Evolutionary conservation across 1,140 invertebrate genomes (phyloP).

Genomic region (Oscheius sp.): DNA sequence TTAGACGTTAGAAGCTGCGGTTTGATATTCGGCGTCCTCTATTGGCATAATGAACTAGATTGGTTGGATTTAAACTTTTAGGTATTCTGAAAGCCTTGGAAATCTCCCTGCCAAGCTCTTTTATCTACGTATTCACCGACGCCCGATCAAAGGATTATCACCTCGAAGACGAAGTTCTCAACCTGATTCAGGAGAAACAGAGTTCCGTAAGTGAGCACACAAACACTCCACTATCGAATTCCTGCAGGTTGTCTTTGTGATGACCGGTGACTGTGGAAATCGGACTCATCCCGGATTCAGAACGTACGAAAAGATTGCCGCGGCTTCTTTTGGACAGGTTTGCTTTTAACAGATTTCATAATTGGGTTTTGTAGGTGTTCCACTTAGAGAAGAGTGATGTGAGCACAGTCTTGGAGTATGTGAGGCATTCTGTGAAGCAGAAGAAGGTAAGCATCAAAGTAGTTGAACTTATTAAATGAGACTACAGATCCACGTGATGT

Average conservation of each 20-base stretch:
- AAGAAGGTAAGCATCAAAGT: slow-evolving; percentile 28
- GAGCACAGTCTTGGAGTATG: slow-evolving; percentile 66
- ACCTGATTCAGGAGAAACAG: slow-evolving; percentile 72
- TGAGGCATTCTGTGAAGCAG: slow-evolving; percentile 48
- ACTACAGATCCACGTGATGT: slow-evolving; percentile 45
- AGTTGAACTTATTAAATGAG: not conserved
- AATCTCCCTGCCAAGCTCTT: slow-evolving; percentile 70
- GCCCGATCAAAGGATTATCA: slow-evolving; percentile 71
- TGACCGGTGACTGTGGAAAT: slow-evolving; percentile 74
- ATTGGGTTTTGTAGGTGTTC: slow-evolving; percentile 65
- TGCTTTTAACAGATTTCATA: not conserved
- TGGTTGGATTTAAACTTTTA: slow-evolving; percentile 15
- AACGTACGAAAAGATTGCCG: slow-evolving; percentile 72
- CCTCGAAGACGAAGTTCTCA: slow-evolving; percentile 69
- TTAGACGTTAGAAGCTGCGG: no score
- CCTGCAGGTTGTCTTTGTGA: slow-evolving; percentile 73
- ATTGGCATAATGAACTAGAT: no score
- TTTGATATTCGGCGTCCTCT: no score
- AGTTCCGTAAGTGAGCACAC: slow-evolving; percentile 58
- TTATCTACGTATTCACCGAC: slow-evolving; percentile 76
- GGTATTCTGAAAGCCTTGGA: slow-evolving; percentile 69
- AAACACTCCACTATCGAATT: not conserved
- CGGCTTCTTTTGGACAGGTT: slow-evolving; percentile 71
- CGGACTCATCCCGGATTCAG: slow-evolving; percentile 67
- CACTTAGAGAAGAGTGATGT: slow-evolving; percentile 73